phyloP scores from a whole-genome alignment of 2,797 vertebrate species.

The Falco novaeseelandiae region DNA sequence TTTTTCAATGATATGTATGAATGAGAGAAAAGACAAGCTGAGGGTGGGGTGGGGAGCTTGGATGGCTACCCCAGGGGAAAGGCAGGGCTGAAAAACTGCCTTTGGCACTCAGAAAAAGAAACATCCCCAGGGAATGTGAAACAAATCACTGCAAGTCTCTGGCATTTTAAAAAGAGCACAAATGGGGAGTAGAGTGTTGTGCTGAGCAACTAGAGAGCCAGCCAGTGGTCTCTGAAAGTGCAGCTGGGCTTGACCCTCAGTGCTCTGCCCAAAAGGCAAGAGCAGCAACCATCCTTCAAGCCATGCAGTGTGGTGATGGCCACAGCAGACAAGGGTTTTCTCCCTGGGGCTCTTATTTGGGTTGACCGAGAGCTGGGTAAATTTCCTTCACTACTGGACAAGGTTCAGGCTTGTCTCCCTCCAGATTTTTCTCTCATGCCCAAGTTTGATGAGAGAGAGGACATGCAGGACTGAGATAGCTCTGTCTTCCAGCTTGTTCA shows the following conservation, averaged over 20 bases:
- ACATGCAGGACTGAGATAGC: not conserved
- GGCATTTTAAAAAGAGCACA: not conserved
- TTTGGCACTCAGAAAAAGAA: not conserved
- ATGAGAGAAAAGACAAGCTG: not conserved
- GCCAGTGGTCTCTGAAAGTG: not conserved
- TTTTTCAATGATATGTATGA: not conserved
- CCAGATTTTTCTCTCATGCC: not conserved
- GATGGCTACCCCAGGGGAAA: not conserved
- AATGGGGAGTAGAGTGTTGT: not conserved
- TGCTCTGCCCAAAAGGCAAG: not conserved
- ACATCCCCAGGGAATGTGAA: not conserved
- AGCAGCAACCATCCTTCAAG: not conserved
- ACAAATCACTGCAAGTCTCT: not conserved
- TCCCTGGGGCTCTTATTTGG: not conserved
- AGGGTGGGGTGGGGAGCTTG: not conserved
- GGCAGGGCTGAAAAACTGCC: not conserved
- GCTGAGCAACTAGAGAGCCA: not conserved
- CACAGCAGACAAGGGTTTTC: not conserved
- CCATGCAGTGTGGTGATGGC: no score
- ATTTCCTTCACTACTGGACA: not conserved
- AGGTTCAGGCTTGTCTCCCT: not conserved
- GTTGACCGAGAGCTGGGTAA: not conserved
- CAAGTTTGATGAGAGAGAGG: not conserved
- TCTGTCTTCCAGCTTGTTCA: not conserved
- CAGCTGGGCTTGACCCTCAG: not conserved